Evolutionary conservation across 2,113 vertebrate genomes (phyloP), one percentile per base, ranked within the genome.

Genomic region (Crotalus viridis): DNA sequence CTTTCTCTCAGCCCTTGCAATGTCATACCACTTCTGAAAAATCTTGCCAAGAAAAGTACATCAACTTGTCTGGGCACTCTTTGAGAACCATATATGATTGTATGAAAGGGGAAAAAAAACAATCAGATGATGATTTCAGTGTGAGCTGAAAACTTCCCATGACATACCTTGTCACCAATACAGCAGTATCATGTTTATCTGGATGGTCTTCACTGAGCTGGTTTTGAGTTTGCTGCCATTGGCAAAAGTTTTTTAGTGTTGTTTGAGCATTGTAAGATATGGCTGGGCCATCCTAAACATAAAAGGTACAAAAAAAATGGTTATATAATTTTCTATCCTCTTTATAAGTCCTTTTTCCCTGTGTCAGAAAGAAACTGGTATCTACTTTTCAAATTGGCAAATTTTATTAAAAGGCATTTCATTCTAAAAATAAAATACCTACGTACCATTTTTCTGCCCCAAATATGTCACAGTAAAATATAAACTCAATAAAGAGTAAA

Each of bases 241-340:
- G 98, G 96, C 99, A 99, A 92, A 99, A 99, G 96, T 99, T 99
- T 97, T 99, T 99, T 97, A 99, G 97, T 92, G 99, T 99, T 96
- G 98, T 98, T 97, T 99, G 99, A 96, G 99, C 99, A 94, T 99
- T 99, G 93, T 98, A 99, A 90, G 98, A 99, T 97, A 99, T 99
- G 91, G 97, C 96, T 89, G 99, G 99, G 94, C 99, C 99, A 52
- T 99, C 98, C 99, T 99, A 96, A 96, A 56, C 12, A 96, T 39
- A 97, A 95, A 96, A 55, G 61, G 93, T 9, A 95, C 4, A 95
- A 0, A 93, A 93, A 93, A 1, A 94, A 96, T 24, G 89, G 94
- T 90, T 64, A 94, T n/a, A 4, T 52, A 5, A 59, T 57, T 91
- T 94, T 89, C 94, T 94, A 90, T 86, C 86, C 15, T 61, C n/a